Evolutionary conservation across 2,888 invertebrate genomes (phyloP).

Genomic region (Cantharis rufa): DNA sequence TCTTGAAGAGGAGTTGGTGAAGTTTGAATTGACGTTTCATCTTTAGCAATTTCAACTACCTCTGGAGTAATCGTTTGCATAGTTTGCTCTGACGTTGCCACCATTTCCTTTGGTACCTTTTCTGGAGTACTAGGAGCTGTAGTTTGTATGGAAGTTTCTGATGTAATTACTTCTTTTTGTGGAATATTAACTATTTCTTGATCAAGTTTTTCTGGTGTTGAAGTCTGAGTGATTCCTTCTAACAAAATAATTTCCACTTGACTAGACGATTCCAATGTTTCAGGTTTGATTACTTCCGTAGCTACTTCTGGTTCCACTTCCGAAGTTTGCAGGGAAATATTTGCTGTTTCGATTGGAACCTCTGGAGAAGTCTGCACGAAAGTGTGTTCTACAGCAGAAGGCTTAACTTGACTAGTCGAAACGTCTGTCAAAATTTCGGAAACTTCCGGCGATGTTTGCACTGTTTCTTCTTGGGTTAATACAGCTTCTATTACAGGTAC

Average conservation of each 20-base stretch:
- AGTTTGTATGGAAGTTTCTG: slow-evolving; percentile 57
- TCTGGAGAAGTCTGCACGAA: slow-evolving; percentile 63
- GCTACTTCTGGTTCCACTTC: slow-evolving; percentile 46
- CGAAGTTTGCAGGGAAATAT: slow-evolving; percentile 63
- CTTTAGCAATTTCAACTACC: slow-evolving; percentile 38
- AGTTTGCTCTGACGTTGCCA: slow-evolving; percentile 45
- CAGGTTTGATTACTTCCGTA: slow-evolving; percentile 34
- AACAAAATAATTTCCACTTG: slow-evolving; percentile 30
- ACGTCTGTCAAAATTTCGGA: slow-evolving; percentile 47
- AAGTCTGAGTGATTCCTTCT: slow-evolving; percentile 41
- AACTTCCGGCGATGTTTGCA: slow-evolving; percentile 65
- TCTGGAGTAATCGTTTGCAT: slow-evolving; percentile 49
- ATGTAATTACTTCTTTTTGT: slow-evolving; percentile 39
- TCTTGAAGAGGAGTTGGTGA: slow-evolving; percentile 44
- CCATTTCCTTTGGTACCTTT: slow-evolving; percentile 35
- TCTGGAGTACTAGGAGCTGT: slow-evolving; percentile 44
- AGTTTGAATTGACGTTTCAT: slow-evolving; percentile 53
- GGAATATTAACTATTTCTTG: slow-evolving; percentile 20
- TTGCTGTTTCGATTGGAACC: slow-evolving; percentile 54
- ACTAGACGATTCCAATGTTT: slow-evolving; percentile 32
- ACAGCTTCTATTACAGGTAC: slow-evolving; percentile 65
- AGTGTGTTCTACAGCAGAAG: slow-evolving; percentile 44
- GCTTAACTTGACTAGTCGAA: slow-evolving; percentile 34
- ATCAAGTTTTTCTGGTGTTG: slow-evolving; percentile 44
- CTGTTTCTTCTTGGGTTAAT: slow-evolving; percentile 61